Evolutionary conservation across 2,113 vertebrate species (phyloP), one percentile per base, ranked within the genome.

Genomic region (Macquaria ambigua): DNA sequence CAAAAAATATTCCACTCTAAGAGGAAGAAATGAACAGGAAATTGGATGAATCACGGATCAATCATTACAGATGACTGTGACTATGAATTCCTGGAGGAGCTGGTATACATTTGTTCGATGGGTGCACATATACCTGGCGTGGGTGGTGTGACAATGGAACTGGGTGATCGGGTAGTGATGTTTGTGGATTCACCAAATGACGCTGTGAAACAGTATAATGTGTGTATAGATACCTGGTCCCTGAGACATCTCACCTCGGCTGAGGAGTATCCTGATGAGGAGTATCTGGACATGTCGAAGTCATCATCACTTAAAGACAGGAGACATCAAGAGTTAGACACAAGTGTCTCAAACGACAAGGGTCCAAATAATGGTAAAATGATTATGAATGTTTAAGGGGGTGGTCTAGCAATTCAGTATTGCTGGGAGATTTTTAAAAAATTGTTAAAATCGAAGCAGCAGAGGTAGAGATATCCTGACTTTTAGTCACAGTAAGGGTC

Each of bases 281-380:
- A 99, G 67, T 99, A 99, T 96, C 98, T 97, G 92, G 98, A 99
- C 98, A 99, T 97, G 92, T 99, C 98, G 53, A 99, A 99, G 96
- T 99, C 98, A 87, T 99, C 98, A 61, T 99, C 98, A 76, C 98
- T 99, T 92, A 75, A 94, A 95, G 68, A 92, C 28, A 95, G 0
- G 75, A 58, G 64, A 68, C 11, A 34, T 31, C 41, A 68, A 23
- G 61, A 11, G 74, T 88, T 34, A 87, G 61, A 77, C 31, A 43
- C 11, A 2, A 21, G 12, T 3, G 2, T 23, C n/a, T 25, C 15
- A 28, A 43, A 53, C 46, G 2, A 73, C 0, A 1, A 48, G 9
- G 15, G 16, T 71, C 8, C 1, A 23, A 34, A n/a, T 12, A 59
- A 79, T 8, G 2, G n/a, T 14, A 31, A 77, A 63, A 16, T 20